Evolutionary conservation across 1,140 invertebrate genomes (phyloP).

Genomic region (Diprion similis): DNA sequence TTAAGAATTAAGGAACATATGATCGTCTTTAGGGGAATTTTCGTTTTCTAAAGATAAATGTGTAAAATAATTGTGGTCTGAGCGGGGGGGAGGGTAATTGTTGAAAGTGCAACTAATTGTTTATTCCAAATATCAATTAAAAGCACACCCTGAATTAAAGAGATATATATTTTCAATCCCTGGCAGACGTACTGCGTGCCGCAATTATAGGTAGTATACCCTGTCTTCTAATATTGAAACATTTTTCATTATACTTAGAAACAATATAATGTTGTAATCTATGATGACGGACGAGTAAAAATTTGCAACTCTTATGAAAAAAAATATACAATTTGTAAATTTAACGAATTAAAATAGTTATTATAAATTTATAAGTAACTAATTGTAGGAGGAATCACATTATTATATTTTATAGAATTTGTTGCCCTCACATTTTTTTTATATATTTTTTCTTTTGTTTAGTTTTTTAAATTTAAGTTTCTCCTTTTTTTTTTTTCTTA

Average conservation of each 20-base stretch:
- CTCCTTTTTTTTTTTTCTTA: neutral
- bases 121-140: neutral
- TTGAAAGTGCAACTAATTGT: neutral
- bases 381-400: conserved; percentile 4
- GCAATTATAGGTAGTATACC: neutral
- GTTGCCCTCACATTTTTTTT: neutral
- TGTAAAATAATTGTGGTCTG: too few species aligned
- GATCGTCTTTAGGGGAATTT: neutral
- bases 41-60: neutral
- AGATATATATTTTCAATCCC: too few species aligned
- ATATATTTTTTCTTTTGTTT: neutral
- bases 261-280: neutral
- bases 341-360: conserved; percentile 6
- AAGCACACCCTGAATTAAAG: too few species aligned
- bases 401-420: conserved; percentile 1
- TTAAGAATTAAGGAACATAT: neutral
- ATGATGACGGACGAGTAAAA: neutral
- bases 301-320: neutral
- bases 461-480: too few species aligned
- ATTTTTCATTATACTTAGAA: neutral
- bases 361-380: neutral
- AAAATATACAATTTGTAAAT: conserved; percentile 4
- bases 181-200: too few species aligned
- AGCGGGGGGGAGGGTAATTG: neutral
- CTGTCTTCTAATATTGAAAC: neutral